Evolutionary conservation across 1,140 invertebrate genomes (phyloP), one percentile per base, ranked within the genome.

Genomic region (Probaryconus sp.): DNA sequence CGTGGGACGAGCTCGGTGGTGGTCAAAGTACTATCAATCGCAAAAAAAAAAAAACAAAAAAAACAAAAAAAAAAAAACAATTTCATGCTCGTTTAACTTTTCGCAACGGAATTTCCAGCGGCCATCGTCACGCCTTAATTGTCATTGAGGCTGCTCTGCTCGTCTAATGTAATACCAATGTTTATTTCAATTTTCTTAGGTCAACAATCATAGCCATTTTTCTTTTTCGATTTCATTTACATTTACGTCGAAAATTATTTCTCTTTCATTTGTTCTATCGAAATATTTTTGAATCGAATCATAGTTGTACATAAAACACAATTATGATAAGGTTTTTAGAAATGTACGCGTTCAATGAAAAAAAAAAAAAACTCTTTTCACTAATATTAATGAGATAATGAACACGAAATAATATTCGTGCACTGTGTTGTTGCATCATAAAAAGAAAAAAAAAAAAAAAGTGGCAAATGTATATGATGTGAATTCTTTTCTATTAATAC

Each of bases 71-170:
- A n/a, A n/a, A n/a, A n/a, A n/a, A n/a, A n/a, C n/a, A n/a, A 70
- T 77, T 77, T 77, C 70, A 67, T 63, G 71, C 67, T 65, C 45
- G 43, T 79, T 77, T 76, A 56, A 76, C 70, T 76, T 76, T 79
- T 77, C 61, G 60, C 64, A 69, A 73, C 68, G 65, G 67, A 74
- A 71, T 79, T 79, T 81, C 51, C 61, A 79, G 76, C 61, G 67
- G 56, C 67, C 51, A 76, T n/a, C 65, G 75, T 81, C 69, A 77
- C 74, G 75, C 77, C 68, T 81, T 79, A 75, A 81, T 79, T 81
- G 70, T 55, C 33, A 76, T 75, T 30, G 58, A 77, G 79, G 79
- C 73, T 79, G 69, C n/a, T n/a, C n/a, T n/a, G n/a, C n/a, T n/a
- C n/a, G n/a, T n/a, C n/a, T n/a, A n/a, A 35, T 30, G 50, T 45